Percentiles rank a stretch among this genome's conserved stretches.
These are phyloP conservation scores for Ceramica pisi DNA, from an alignment of 2,888 invertebrate genomes.

Conservation along the genomic window DNA sequence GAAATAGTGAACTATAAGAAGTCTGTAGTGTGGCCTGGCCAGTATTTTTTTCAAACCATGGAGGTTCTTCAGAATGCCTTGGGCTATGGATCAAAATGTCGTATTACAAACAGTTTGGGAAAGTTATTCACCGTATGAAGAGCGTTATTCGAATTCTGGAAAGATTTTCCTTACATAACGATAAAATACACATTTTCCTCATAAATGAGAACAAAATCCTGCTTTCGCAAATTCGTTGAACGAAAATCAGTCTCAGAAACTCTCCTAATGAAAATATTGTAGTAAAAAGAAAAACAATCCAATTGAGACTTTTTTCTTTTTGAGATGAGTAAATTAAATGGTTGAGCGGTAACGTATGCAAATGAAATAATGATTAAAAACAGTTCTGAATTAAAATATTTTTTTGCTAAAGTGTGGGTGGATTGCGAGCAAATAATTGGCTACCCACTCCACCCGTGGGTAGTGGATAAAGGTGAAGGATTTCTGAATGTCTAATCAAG, in stretches of 20 bases:
- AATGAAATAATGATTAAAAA: background rate
- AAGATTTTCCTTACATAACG: background rate
- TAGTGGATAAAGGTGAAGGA: conserved; percentile 23
- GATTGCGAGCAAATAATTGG: background rate
- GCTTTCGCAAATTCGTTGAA: background rate
- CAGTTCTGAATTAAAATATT: background rate
- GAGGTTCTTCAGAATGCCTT: too few species aligned
- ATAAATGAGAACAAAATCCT: background rate
- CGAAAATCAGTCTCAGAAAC: background rate
- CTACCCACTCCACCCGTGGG: conserved; percentile 32
- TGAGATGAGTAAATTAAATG: background rate
- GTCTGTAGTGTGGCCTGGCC: too few species aligned
- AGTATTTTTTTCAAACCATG: too few species aligned
- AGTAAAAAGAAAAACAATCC: background rate
- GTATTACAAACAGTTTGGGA: background rate
- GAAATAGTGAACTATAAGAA: too few species aligned
- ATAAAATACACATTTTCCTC: background rate
- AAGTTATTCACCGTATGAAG: background rate
- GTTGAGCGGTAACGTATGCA: background rate
- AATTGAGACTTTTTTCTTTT: background rate
- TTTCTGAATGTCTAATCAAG: conserved; percentile 3
- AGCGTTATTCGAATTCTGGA: background rate
- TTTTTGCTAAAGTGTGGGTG: conserved; percentile 4
- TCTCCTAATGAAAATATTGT: background rate
- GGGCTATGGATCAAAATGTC: background rate